phyloP scores from a whole-genome alignment of 2,113 vertebrate species.

The Urocitellus parryii region DNA sequence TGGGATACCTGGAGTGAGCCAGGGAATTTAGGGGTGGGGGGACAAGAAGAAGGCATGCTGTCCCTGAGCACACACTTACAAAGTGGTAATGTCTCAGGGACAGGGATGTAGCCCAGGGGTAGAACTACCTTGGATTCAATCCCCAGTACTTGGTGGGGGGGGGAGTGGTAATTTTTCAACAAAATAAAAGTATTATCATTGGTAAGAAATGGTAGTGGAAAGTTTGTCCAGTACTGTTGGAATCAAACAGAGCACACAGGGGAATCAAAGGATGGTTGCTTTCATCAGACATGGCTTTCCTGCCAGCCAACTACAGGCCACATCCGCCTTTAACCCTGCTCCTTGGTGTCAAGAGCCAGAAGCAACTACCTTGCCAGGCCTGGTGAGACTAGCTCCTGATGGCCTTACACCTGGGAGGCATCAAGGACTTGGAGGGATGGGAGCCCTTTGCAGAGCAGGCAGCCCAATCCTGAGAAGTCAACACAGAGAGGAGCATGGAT shows the following conservation, averaged over 20 bases:
- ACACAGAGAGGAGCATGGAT: rapidly evolving
- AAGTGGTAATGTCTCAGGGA: background rate
- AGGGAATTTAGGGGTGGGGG: background rate
- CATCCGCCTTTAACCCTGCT: background rate
- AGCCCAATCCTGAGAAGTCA: background rate
- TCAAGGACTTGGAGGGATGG: background rate
- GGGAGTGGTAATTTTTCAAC: too few species aligned
- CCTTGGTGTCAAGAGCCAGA: background rate
- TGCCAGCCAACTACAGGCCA: background rate
- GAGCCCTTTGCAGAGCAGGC: background rate
- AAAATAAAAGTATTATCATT: background rate
- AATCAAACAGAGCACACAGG: background rate
- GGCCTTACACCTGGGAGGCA: background rate
- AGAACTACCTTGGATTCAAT: too few species aligned
- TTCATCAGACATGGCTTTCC: background rate
- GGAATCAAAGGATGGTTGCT: background rate
- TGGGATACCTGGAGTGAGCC: background rate
- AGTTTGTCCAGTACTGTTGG: background rate
- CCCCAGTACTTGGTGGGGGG: too few species aligned
- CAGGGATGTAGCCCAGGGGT: too few species aligned
- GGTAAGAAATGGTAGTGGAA: rapidly evolving
- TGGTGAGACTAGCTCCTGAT: background rate
- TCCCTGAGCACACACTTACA: background rate
- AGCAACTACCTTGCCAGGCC: background rate
- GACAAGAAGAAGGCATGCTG: background rate